Percentiles rank a stretch among this genome's conserved stretches.
These are phyloP conservation scores for Hypotaenidia philippensis DNA, from an alignment of 2,797 vertebrate species.

Conservation along the genomic window DNA sequence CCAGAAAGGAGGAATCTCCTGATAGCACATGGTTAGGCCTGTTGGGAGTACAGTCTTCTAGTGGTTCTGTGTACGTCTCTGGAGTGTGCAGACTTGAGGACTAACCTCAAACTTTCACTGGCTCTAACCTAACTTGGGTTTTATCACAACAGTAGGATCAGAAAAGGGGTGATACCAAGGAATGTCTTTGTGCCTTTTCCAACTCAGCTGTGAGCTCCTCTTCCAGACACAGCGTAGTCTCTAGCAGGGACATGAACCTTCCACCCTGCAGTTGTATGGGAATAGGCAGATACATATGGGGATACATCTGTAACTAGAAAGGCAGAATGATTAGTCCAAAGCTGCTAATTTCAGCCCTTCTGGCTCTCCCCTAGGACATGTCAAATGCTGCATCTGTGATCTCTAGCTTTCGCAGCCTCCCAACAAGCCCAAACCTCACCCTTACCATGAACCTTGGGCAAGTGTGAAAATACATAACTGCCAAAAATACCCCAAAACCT, in stretches of 20 bases:
- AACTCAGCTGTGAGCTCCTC: background rate
- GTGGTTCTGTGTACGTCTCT: background rate
- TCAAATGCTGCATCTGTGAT: background rate
- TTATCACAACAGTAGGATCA: background rate
- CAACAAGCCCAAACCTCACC: background rate
- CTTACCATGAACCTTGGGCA: background rate
- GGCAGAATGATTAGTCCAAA: rapidly evolving
- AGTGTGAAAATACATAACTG: rapidly evolving
- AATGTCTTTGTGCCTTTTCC: rapidly evolving
- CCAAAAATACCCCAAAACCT: background rate
- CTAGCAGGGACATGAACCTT: rapidly evolving
- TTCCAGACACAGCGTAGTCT: rapidly evolving
- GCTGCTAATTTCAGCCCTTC: background rate
- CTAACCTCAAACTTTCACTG: background rate
- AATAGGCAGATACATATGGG: too few relatives aligned
- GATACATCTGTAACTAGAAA: background rate
- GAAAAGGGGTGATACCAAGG: background rate
- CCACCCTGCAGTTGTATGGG: too few relatives aligned
- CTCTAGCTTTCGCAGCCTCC: background rate
- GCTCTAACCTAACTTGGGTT: background rate
- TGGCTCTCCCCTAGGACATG: background rate
- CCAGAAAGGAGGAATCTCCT: background rate
- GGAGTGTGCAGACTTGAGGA: background rate
- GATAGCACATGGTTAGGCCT: background rate
- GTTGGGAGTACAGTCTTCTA: background rate